Conservation (phyloP, 2,888 invertebrate genomes). For the Dasypolia templi region DNA sequence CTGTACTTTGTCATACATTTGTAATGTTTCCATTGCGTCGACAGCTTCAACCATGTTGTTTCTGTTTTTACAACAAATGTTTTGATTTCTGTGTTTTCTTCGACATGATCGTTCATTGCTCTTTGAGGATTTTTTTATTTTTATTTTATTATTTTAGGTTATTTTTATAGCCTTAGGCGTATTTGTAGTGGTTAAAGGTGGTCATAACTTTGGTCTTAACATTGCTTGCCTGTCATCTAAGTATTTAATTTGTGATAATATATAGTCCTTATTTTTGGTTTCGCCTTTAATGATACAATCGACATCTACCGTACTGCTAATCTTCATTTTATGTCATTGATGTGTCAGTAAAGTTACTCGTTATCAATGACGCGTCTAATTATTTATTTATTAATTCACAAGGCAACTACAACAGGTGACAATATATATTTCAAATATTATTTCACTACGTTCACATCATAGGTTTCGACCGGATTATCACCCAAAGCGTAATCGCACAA, state of each 20-base stretch:
- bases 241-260: not conserved
- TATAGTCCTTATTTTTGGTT: not conserved
- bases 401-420: no score
- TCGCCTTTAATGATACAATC: not conserved
- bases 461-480: no score
- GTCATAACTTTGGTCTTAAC: not conserved
- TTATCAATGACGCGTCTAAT: no score
- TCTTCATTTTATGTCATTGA: no score
- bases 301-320: not conserved
- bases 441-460: no score
- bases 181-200: not conserved
- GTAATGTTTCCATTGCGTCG: constrained; percentile 6
- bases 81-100: constrained; percentile 13
- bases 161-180: not conserved
- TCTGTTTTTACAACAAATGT: not conserved
- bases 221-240: not conserved
- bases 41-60: constrained; percentile 22
- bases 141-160: no score
- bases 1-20: constrained; percentile 9
- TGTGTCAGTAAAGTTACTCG: no score
- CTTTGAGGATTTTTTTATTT: not conserved
- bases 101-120: not conserved
- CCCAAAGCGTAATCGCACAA: no score
- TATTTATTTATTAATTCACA: no score
- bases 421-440: no score